Evolutionary conservation across 2,888 invertebrate genomes (phyloP), one percentile per base, ranked within the genome.

Genomic region (Hololepta plana): DNA sequence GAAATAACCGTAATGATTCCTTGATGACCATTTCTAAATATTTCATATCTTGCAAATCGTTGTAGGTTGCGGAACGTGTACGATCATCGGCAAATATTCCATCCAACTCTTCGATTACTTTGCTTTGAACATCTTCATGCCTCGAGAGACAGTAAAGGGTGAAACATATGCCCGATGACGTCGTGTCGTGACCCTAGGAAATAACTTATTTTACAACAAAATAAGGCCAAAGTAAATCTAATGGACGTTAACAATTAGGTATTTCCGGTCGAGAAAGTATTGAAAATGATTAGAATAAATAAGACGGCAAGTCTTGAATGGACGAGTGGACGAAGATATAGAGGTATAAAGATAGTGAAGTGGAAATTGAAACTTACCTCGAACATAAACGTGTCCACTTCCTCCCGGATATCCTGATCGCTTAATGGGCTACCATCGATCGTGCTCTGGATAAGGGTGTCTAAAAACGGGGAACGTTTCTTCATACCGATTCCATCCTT

Each of bases 321-420:
- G n/a, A n/a, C n/a, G n/a, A n/a, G n/a, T n/a, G n/a, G n/a, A n/a
- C n/a, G n/a, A n/a, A n/a, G n/a, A n/a, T n/a, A n/a, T n/a, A n/a
- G n/a, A 12, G 7, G 12, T 4, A 23, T 6, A 14, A 26, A 8
- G 23, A 16, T 21, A 8, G 7, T n/a, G 10, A 17, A 7, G 7
- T 17, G 17, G 6, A 24, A 5, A 12, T n/a, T 1, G 15, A 11
- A 17, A 40, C 44, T 49, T 44, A 70, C 71, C 48, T 67, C 74
- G 47, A 76, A 76, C 67, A 76, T 69, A 37, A 76, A 74, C 0
- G 76, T 76, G 36, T 75, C 70, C 0, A 75, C 72, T 53, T 76
- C 72, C 44, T 74, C 70, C 28, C 69, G 57, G 21, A 77, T 62
- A 32, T 65, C 64, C 15, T 63, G 45, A 34, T 67, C 62, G 5